Base-by-base conservation (phyloP, 1,140 invertebrate genomes). In the Nymphalis io region DNA sequence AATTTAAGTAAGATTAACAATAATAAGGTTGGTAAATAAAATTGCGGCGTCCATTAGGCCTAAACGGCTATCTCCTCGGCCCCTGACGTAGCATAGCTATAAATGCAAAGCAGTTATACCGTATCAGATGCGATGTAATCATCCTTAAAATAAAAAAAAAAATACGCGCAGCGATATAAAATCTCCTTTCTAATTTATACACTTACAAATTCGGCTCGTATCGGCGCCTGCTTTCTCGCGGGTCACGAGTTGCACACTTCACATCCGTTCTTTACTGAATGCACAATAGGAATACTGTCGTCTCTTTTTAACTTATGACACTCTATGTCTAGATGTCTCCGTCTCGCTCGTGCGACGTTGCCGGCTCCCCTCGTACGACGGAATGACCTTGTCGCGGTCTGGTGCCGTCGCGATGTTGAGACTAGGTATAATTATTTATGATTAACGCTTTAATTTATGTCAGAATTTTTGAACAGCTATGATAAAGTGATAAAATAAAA, bases 231-330 rank as follows among this genome's bases (percentile, higher is more conserved):
- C 87, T 89, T 88, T 90, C 87, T 84, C 85, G 84, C 78, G 80
- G 83, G 85, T 88, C 86, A 85, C 83, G 82, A 82, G 79, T 81
- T 82, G 76, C 78, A 84, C 81, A 81, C 81, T 80, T 68, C 73
- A 82, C 81, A 87, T 84, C 86, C 84, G 88, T 87, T 88, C 85
- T 82, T 80, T 80, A 83, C 78, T 80, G 85, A 87, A 87, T 86
- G 85, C 82, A 87, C 83, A 86, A 88, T 84, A 73, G 68, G 74
- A 83, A 79, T 82, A 15, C 39, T 68, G 75, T 73, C 53, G n/a
- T 88, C 87, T 81, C 81, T 53, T 60, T 90, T 75, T 72, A 48
- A 48, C 76, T 0, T 51, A 48, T 8, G 0, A 0, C 8, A n/a
- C 53, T 8, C 11, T 13, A 42, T 72, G 18, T 72, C 53, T 67